Conservation (phyloP, 1,140 invertebrate genomes). For the Agraylea sexmaculata region DNA sequence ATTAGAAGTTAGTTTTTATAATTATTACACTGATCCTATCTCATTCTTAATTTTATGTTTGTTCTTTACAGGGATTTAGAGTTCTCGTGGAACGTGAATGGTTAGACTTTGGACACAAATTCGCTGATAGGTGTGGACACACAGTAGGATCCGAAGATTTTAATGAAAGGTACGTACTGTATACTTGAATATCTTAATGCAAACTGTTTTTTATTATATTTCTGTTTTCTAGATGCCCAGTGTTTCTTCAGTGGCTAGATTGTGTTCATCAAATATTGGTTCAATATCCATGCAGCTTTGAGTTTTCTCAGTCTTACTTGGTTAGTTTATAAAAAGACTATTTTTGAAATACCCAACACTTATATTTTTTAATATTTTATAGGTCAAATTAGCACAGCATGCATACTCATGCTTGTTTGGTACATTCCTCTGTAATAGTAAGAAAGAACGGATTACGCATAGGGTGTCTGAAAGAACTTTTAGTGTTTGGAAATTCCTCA, state of each 20-base stretch:
- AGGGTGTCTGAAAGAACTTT: conserved; percentile 61
- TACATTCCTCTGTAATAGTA: conserved; percentile 89
- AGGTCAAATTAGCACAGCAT: conserved; percentile 93
- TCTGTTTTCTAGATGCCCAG: conserved; percentile 54
- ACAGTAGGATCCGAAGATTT: conserved; percentile 68
- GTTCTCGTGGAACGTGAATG: conserved; percentile 87
- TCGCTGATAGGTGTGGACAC: conserved; percentile 87
- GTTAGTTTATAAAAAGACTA: conserved; percentile 43
- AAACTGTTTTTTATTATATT: conserved; percentile 1
- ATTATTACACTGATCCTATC: background rate
- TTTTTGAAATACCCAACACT: background rate
- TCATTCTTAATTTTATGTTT: conserved; percentile 1
- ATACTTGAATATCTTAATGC: background rate
- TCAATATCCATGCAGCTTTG: conserved; percentile 89
- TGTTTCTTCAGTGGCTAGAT: conserved; percentile 97
- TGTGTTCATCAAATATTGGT: conserved; percentile 83
- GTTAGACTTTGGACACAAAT: conserved; percentile 95
- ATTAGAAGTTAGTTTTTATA: conserved; percentile 51
- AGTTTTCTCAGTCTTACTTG: conserved; percentile 88
- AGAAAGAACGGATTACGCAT: conserved; percentile 57
- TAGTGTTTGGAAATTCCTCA: conserved; percentile 81
- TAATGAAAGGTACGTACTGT: conserved; percentile 55
- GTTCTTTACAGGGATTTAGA: conserved; percentile 67
- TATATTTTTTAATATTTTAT: conserved; percentile 23
- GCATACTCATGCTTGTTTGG: conserved; percentile 93